A percentile compares a stretch with the other conserved stretches of the same genome.
Evolutionary conservation across 2,797 vertebrate genomes (phyloP).

Genomic region (Sciurus vulgaris): DNA sequence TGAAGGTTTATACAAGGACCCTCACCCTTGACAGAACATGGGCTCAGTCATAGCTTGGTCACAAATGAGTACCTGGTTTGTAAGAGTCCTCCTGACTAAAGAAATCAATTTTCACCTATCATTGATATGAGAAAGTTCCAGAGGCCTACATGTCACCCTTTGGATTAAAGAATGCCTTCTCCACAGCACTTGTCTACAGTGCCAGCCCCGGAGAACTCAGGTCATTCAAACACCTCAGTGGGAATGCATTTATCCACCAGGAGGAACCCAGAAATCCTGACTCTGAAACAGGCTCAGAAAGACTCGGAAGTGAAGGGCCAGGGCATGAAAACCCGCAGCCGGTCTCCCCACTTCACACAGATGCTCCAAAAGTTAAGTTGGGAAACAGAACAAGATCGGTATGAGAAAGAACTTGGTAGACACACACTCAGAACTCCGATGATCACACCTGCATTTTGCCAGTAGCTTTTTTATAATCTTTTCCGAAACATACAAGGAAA

Average conservation of each 20-base stretch:
- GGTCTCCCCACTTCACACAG: neutral
- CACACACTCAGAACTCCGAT: no score
- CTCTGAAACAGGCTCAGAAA: neutral
- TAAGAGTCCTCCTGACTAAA: slow-evolving; percentile 19
- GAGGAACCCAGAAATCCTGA: neutral
- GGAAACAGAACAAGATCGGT: no score
- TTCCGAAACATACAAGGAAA: slow-evolving; percentile 7
- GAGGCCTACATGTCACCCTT: neutral
- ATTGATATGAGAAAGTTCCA: neutral
- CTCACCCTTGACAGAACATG: neutral
- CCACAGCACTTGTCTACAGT: neutral
- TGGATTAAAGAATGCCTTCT: neutral
- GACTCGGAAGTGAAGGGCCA: neutral
- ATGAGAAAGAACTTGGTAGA: no score
- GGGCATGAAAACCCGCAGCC: neutral
- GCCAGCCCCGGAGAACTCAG: neutral
- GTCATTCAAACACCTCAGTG: neutral
- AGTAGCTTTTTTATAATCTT: slow-evolving; percentile 19
- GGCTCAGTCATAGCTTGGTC: neutral
- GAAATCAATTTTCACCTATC: neutral
- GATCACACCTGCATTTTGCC: neutral
- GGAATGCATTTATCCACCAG: neutral
- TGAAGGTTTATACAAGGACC: neutral
- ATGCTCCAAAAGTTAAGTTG: no score
- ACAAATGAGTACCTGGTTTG: neutral